Evolutionary conservation across 2,797 vertebrate species (phyloP), one percentile per base, ranked within the genome.

Genomic region (Gephyroberyx darwinii): DNA sequence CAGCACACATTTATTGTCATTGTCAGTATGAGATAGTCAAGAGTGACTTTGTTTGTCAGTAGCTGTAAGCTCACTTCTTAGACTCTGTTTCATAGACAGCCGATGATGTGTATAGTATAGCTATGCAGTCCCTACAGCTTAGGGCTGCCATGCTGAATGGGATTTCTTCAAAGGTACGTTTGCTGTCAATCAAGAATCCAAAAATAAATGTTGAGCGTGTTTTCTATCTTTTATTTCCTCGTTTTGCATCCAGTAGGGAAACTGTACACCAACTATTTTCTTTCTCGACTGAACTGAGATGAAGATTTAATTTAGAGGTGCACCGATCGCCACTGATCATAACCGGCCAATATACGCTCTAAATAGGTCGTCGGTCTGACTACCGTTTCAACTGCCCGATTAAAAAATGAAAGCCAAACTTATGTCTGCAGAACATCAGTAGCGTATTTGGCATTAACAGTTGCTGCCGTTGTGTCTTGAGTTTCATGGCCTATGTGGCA

Each of bases 41-140:
- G 58, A 58, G 64, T 43, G 43, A 70, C n/a, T 55, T 70, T 61
- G 60, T 72, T 72, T 73, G 69, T 71, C 66, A 77, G 55, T 65
- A 62, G 74, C 58, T 53, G 41, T 73, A 77, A 81, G 67, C 63
- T 67, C 71, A 51, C 55, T 83, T 84, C 8, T 68, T 67, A 65
- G 68, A n/a, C n/a, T 84, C 58, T 88, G 74, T 79, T 86, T 80
- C 66, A 73, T 59, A 71, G 74, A 76, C 79, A 55, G 79, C 54
- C 75, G 86, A 90, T 90, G 89, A 85, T 70, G 60, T 60, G 56
- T 78, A 80, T 79, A 78, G 69, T 45, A 50, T 75, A 82, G 78
- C 74, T 62, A 68, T 71, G 71, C 57, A 61, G 69, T 57, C 71
- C 76, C 22, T 71, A 63, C 48, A 30, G 55, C 68, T 69, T 47